These are phyloP conservation scores for Scaptomyza pallida DNA, from an alignment of 1,140 invertebrate species.

Conservation along the genomic window DNA sequence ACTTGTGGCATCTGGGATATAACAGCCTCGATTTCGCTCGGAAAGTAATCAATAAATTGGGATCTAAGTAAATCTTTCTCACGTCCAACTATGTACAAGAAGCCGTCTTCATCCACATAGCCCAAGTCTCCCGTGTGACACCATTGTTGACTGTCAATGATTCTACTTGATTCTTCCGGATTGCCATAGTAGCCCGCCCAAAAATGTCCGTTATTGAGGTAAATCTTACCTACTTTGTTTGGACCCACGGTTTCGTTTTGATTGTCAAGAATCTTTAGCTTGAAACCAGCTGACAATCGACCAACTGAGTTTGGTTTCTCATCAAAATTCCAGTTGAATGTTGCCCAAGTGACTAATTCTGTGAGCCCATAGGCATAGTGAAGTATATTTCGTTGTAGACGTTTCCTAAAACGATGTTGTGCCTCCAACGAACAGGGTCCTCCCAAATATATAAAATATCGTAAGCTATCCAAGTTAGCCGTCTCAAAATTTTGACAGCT, in stretches of 20 bases:
- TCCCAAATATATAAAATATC: slow-evolving; percentile 18
- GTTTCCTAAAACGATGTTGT: slow-evolving; percentile 14
- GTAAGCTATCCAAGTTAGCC: slow-evolving; percentile 21
- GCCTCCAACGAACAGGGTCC: slow-evolving; percentile 14
- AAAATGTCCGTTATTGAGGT: slow-evolving; percentile 56
- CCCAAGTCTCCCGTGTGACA: slow-evolving; percentile 89
- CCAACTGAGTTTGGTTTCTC: no score
- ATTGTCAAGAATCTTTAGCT: no score
- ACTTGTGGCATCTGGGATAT: slow-evolving; percentile 43
- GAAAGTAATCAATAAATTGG: slow-evolving; percentile 60
- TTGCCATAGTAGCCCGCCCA: no score
- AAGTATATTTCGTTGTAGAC: slow-evolving; percentile 16
- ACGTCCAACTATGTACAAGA: slow-evolving; percentile 88
- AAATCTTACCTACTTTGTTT: slow-evolving; percentile 76
- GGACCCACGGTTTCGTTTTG: slow-evolving; percentile 37
- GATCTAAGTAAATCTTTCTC: slow-evolving; percentile 91
- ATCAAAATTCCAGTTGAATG: slow-evolving; percentile 26
- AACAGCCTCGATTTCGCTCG: slow-evolving; percentile 48
- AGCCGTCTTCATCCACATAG: slow-evolving; percentile 76
- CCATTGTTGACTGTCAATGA: slow-evolving; percentile 87
- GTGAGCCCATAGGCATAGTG: slow-evolving; percentile 33
- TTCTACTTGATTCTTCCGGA: slow-evolving; percentile 85
- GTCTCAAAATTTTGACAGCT: slow-evolving; percentile 1
- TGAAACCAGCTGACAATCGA: slow-evolving; percentile 3
- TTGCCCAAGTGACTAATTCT: slow-evolving; percentile 7